These are phyloP conservation scores for Kryptolebias ocellatus DNA, from an alignment of 2,797 vertebrate genomes.

Conservation along the genomic window DNA sequence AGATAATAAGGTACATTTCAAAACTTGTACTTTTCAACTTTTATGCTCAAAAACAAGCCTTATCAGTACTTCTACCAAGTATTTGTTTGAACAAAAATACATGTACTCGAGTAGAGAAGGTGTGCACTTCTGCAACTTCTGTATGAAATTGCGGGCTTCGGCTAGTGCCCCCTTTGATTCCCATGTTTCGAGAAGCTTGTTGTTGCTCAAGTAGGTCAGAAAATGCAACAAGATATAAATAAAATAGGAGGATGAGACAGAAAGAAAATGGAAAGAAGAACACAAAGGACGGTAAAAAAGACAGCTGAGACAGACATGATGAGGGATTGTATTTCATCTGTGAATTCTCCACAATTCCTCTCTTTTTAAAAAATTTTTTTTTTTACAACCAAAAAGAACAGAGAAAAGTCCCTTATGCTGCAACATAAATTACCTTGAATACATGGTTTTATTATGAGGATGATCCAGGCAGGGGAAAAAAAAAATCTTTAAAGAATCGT, in stretches of 20 bases:
- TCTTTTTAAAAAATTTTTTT: constrained; percentile 1
- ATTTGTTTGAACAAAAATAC: too few relatives aligned
- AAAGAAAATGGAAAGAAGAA: constrained; percentile 4
- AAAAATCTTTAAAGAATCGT: constrained; percentile 12
- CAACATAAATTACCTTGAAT: constrained; percentile 44
- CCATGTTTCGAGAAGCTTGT: constrained; percentile 12
- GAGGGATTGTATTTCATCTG: constrained; percentile 50
- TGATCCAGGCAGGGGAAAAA: constrained; percentile 19
- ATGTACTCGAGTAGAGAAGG: neutral
- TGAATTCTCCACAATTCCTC: constrained; percentile 31
- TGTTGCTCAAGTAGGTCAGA: constrained; percentile 19
- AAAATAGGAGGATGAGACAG: constrained; percentile 41
- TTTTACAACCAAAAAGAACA: constrained; percentile 33
- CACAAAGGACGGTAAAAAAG: constrained; percentile 25
- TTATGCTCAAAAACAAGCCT: too few relatives aligned
- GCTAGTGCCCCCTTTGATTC: constrained; percentile 3
- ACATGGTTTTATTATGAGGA: constrained; percentile 19
- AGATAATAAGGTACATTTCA: too few relatives aligned
- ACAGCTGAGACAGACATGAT: constrained; percentile 31
- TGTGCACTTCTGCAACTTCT: neutral
- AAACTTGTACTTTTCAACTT: too few relatives aligned
- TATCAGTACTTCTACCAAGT: too few relatives aligned
- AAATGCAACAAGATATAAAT: constrained; percentile 46
- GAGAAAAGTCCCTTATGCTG: constrained; percentile 30
- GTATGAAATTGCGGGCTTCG: constrained; percentile 1